These are phyloP conservation scores for Nemapogon koenigi DNA, from an alignment of 2,888 invertebrate genomes.

Conservation along the genomic window DNA sequence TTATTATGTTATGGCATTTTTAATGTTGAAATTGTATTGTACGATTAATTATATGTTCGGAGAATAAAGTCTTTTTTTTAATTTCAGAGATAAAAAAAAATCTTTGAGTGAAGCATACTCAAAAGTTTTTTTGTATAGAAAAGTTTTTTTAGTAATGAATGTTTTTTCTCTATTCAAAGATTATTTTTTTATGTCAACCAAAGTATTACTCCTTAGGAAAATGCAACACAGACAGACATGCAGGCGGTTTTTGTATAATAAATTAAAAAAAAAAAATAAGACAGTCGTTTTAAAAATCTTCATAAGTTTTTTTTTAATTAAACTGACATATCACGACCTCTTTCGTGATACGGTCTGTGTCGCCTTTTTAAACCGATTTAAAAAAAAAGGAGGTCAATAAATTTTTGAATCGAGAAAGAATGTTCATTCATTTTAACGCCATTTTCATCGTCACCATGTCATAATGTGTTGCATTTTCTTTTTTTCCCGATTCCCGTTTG, in stretches of 20 bases:
- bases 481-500: constrained; percentile 43
- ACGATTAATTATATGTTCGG: no score
- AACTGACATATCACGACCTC: constrained; percentile 6
- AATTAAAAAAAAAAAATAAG: no score
- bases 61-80: no score
- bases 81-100: no score
- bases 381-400: constrained; percentile 14
- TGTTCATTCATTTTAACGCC: constrained; percentile 23
- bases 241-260: constrained; percentile 13
- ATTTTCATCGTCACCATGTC: constrained; percentile 22
- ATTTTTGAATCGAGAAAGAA: constrained; percentile 18
- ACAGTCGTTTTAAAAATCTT: no score
- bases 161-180: constrained; percentile 20
- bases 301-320: constrained; percentile 15
- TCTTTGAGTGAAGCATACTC: not conserved
- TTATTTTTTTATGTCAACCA: no score
- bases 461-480: constrained; percentile 65
- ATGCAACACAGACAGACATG: constrained; percentile 64
- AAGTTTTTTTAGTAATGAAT: constrained; percentile 21
- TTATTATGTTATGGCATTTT: no score
- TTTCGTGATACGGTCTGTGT: constrained; percentile 7
- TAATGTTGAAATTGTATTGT: no score
- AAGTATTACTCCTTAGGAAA: constrained; percentile 53
- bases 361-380: constrained; percentile 6
- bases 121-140: not conserved